Evolutionary conservation across 2,797 vertebrate genomes (phyloP), one percentile per base, ranked within the genome.

Genomic region (Acanthis flammea): DNA sequence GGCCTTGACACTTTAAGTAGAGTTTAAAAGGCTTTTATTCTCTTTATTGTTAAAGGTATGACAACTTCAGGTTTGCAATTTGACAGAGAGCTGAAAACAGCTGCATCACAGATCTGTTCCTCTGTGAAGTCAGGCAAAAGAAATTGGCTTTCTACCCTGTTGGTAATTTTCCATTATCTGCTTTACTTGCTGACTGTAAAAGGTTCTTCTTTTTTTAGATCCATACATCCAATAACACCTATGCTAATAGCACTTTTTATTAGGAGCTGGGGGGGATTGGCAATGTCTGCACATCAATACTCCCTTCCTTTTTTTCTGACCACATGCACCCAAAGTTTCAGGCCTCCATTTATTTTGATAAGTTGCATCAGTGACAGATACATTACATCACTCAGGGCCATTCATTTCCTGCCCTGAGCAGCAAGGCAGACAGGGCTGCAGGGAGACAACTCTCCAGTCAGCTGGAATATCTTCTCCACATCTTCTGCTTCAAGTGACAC

Each of bases 1-100:
- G 75, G 62, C 51, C 55, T 54, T 95, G 91, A 91, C 91, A 84
- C 44, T 91, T 88, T 94, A 79, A 94, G 76, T 76, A 60, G 85
- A 81, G 82, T 94, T 96, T 96, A 97, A 96, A 96, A 93, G 89
- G 62, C 66, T 91, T 80, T 91, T 91, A 94, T 81, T 96, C 82
- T 86, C 87, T 94, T 96, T 88, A 91, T 90, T 35, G 30, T 91
- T 94, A 84, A 78, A 94, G 61, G 44, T 90, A 89, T 81, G 85
- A 92, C 91, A 90, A 83, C 62, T 90, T 70, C 4, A 10, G 72
- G 31, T 92, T 83, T 93, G 76, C 66, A 75, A 24, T 83, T 84
- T 91, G 82, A 91, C 44, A 68, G 78, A 84, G 87, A 53, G 85
- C 68, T 95, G 73, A 68, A 84, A 91, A 94, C 84, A 83, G 81